Base-by-base conservation (phyloP, 2,888 invertebrate genomes). In the Coelopa pilipes region DNA sequence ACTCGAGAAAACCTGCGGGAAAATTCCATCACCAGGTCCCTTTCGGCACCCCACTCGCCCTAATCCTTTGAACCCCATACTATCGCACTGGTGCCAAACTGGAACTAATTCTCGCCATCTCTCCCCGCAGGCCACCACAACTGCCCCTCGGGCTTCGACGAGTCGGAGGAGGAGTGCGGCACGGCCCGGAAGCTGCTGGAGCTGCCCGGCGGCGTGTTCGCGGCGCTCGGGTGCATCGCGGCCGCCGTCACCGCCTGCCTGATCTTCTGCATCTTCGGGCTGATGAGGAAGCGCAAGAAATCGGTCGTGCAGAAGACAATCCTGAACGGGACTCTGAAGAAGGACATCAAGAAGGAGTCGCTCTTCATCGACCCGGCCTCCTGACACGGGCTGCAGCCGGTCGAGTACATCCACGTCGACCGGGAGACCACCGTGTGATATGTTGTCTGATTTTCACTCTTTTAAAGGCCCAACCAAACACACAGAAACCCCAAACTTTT, bases 341-440 rank as follows among this genome's bases (percentile, higher is more conserved):
- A 93, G 87, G 93, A 93, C 87, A 86, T 86, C 77, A 87, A 88
- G 82, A 88, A 88, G 82, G 88, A 88, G 78, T 83, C 87, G 13
- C 81, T 88, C 50, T 88, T 85, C 79, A 85, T 87, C 50, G 88
- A 88, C 79, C 89, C 91, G 47, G 90, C 91, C 83, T 95, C 96
- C 91, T 96, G 96, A 96, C 95, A 95, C 84, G 94, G 94, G 89
- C 92, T 92, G 87, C 93, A 94, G 90, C 93, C 94, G 90, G 95
- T 96, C 91, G 96, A 96, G 88, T 96, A 94, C 89, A 96, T 96
- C 87, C 95, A 95, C 89, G 94, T 96, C 90, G 96, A 96, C 90
- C 93, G 95, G 88, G 96, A 96, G 90, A 96, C 96, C 87, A 96
- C 96, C 84, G 96, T 96, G 91, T 94, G 92, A 93, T 87, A 87